Conservation (phyloP, 2,888 invertebrate genomes). For the Charanyca ferruginea region DNA sequence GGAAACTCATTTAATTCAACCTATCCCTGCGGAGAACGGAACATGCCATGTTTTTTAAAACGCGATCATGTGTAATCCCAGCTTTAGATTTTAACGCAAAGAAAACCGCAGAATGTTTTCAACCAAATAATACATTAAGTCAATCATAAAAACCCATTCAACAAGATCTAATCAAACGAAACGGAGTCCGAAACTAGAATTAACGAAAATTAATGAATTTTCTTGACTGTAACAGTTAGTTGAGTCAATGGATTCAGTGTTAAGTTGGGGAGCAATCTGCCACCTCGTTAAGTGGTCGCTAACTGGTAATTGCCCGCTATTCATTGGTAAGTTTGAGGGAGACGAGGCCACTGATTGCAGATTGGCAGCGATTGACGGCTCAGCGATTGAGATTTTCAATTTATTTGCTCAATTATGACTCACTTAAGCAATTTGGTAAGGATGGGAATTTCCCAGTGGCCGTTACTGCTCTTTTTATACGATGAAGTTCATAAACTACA, state of each 20-base stretch:
- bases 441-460: no score
- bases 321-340: constrained; percentile 51
- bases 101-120: background rate
- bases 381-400: constrained; percentile 9
- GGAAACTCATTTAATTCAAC: no score
- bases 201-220: constrained; percentile 23
- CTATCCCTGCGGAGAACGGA: no score
- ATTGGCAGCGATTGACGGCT: constrained; percentile 29
- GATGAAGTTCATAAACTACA: background rate
- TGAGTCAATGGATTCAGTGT: constrained; percentile 4
- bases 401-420: constrained; percentile 14
- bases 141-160: background rate
- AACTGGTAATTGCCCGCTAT: constrained; percentile 41
- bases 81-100: background rate
- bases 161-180: background rate
- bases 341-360: constrained; percentile 18
- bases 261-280: constrained; percentile 23
- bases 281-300: constrained; percentile 21
- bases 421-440: background rate
- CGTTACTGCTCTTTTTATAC: background rate
- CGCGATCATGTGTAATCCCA: background rate
- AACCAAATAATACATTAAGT: background rate
- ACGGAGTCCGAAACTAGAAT: constrained; percentile 2
- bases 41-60: no score
- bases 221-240: constrained; percentile 28